Evolutionary conservation across 2,888 invertebrate species (phyloP), one percentile per base, ranked within the genome.

Genomic region (Drosophila setosimentum): DNA sequence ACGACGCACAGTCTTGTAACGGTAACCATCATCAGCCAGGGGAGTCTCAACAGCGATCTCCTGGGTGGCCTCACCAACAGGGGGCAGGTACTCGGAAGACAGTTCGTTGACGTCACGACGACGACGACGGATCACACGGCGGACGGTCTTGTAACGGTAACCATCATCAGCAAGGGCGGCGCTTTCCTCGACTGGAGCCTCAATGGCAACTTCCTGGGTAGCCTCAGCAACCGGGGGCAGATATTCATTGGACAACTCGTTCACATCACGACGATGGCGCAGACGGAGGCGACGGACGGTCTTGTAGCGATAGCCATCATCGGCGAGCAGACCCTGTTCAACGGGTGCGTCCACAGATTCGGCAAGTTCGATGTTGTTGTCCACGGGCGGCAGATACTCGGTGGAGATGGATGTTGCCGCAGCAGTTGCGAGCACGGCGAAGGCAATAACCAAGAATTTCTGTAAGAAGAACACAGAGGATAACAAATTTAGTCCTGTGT

Each of bases 241-340:
- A 40, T 91, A 91, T 29, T 91, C 90, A 50, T 61, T 75, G 42
- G 83, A 60, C 42, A 91, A 60, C 64, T 92, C 92, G 51, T 18
- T 78, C 3, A 90, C 91, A 73, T 90, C 91, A 55, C 91, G 91
- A 65, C 91, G 90, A 49, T 78, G 90, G 37, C 90, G 90, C 16
- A 73, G 54, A 65, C 82, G 87, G 16, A 85, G 74, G 57, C 88
- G 87, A 66, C 89, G 91, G 16, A 92, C 91, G 53, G 89, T 88
- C 82, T 92, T 92, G 87, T 92, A 92, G 65, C 92, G 92, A 80
- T 92, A 92, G 40, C 92, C 92, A 84, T 92, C 92, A 82, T 92
- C 88, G 54, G 76, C 67, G 37, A 89, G 74, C 18, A 80, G 68
- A 61, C 90, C 89, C 73, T 89, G 89, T 27, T 90, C 87, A 42